These are phyloP conservation scores for Amphilophus citrinellus DNA, from an alignment of 2,113 vertebrate genomes.

Conservation along the genomic window DNA sequence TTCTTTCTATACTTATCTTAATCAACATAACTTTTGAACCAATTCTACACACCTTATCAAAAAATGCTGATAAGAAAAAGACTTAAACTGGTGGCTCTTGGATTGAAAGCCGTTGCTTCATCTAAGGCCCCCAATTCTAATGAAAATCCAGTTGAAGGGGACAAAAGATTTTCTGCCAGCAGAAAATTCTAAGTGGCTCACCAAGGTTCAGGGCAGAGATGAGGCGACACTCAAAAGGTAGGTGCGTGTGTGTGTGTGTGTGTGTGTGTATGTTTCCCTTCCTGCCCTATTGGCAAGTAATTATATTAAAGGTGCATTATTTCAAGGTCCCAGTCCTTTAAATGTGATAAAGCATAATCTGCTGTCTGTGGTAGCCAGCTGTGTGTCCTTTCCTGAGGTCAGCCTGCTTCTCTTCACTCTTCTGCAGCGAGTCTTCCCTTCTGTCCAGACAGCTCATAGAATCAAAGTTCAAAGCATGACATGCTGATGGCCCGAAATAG, in stretches of 20 bases:
- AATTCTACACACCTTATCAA: constrained; percentile 46
- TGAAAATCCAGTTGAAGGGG: constrained; percentile 55
- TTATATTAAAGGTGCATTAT: constrained; percentile 79
- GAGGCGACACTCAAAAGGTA: constrained; percentile 66
- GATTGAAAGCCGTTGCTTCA: constrained; percentile 50
- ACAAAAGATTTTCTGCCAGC: constrained; percentile 67
- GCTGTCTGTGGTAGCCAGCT: constrained; percentile 46
- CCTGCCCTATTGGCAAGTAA: constrained; percentile 74
- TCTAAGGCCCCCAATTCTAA: constrained; percentile 36
- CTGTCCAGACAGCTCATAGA: background rate
- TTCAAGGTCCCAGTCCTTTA: constrained; percentile 78
- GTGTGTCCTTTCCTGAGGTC: constrained; percentile 70
- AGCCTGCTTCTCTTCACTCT: constrained; percentile 34
- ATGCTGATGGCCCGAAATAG: background rate
- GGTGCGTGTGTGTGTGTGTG: constrained; percentile 16
- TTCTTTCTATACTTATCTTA: background rate
- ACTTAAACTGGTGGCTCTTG: constrained; percentile 18
- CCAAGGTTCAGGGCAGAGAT: constrained; percentile 65
- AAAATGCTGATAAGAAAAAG: constrained; percentile 46
- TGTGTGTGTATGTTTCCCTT: constrained; percentile 16
- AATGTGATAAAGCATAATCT: constrained; percentile 77
- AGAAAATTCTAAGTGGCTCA: constrained; percentile 69
- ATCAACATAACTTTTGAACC: constrained; percentile 48
- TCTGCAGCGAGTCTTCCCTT: constrained; percentile 16
- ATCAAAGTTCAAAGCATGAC: constrained; percentile 16